phyloP scores from a whole-genome alignment of 2,797 vertebrate species.

The Esox masquinongy region DNA sequence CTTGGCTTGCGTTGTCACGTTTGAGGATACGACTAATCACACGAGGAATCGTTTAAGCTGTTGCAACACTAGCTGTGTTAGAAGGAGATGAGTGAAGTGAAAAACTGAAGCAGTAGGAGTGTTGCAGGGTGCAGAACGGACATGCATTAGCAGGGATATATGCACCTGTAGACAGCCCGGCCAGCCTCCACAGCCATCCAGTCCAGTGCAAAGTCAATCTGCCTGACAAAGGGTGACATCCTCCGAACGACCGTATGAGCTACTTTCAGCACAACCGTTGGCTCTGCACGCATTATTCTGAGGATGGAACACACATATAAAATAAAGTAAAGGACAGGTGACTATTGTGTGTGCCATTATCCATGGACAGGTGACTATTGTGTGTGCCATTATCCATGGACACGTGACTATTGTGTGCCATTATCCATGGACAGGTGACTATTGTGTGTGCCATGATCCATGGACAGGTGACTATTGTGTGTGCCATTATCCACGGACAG shows the following conservation, averaged over 20 bases:
- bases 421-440: background rate
- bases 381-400: no score
- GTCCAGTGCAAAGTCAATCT: slow-evolving; percentile 94
- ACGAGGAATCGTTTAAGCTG: background rate
- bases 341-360: no score
- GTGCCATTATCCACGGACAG: no score
- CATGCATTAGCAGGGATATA: background rate
- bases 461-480: no score
- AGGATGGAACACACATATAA: background rate
- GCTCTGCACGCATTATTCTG: slow-evolving; percentile 93
- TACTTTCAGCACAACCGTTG: slow-evolving; percentile 83
- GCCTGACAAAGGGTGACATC: slow-evolving; percentile 89
- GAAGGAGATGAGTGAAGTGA: background rate
- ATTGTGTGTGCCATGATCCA: no score
- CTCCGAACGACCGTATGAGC: slow-evolving; percentile 90
- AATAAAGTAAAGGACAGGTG: no score
- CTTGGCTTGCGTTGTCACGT: background rate
- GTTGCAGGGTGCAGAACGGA: background rate
- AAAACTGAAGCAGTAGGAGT: background rate
- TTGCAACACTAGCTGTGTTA: background rate
- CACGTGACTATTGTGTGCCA: background rate
- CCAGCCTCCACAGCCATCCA: slow-evolving; percentile 97
- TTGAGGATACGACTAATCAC: background rate
- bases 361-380: no score
- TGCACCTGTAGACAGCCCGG: slow-evolving; percentile 88